Percentiles rank a stretch among this genome's conserved stretches.
Conservation (phyloP, 92 coral and sea anemone species). For the Parazoanthus darwini region DNA sequence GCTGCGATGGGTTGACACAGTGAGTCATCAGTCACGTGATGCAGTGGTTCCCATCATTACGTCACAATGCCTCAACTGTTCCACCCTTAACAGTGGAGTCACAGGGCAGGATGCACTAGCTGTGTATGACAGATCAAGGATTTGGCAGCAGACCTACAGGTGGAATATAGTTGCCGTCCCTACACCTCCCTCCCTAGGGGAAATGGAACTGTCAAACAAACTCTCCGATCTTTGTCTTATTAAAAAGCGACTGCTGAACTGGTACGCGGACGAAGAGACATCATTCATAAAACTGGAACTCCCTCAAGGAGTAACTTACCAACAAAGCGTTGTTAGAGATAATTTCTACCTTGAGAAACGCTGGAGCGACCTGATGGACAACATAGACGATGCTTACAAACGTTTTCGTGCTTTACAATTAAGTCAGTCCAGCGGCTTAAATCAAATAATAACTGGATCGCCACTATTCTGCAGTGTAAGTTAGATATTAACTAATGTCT, state of each 20-base stretch:
- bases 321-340: not conserved
- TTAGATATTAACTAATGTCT: too few relatives aligned
- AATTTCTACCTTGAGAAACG: not conserved
- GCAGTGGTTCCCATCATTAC: conserved; percentile 36
- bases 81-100: not conserved
- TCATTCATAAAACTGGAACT: too few relatives aligned
- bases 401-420: too few relatives aligned
- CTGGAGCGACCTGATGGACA: not conserved
- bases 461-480: not conserved
- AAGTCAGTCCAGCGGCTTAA: not conserved
- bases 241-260: too few relatives aligned
- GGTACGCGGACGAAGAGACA: too few relatives aligned
- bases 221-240: not conserved
- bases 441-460: not conserved
- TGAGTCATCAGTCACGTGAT: conserved; percentile 28
- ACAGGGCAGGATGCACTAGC: not conserved
- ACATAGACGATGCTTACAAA: not conserved
- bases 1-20: conserved; percentile 12
- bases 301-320: too few relatives aligned
- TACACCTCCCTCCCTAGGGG: not conserved
- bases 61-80: not conserved
- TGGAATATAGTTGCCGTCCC: conserved; percentile 30
- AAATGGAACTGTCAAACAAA: not conserved
- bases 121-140: conserved; percentile 13
- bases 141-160: conserved; percentile 47